Conservation (phyloP, 2,113 vertebrate genomes). For the Aphyosemion australe region DNA sequence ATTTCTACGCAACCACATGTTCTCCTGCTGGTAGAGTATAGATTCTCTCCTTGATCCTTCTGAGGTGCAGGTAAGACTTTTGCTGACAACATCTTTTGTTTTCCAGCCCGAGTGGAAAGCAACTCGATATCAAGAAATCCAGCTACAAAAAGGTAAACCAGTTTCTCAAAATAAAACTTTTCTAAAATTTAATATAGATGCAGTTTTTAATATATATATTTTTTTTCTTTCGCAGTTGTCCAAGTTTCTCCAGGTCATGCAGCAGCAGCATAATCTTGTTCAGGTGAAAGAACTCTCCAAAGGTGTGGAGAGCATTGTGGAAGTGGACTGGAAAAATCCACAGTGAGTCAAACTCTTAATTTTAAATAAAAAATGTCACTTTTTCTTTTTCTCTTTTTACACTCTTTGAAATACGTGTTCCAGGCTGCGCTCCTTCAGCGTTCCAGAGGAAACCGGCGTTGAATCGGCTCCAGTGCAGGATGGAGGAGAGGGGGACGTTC, state of each 20-base stretch:
- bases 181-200: background rate
- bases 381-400: background rate
- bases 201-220: background rate
- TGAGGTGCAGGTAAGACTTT: background rate
- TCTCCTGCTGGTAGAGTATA: conserved; percentile 89
- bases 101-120: conserved; percentile 88
- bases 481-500: conserved; percentile 72
- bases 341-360: conserved; percentile 77
- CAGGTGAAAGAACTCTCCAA: conserved; percentile 92
- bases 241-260: conserved; percentile 91
- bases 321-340: conserved; percentile 91
- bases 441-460: conserved; percentile 75
- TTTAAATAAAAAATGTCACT: background rate
- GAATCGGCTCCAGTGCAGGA: conserved; percentile 65
- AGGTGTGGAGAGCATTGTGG: conserved; percentile 96
- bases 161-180: background rate
- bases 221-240: conserved; percentile 83
- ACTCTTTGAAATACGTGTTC: conserved; percentile 23
- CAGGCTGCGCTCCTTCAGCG: conserved; percentile 86
- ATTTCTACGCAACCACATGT: conserved; percentile 91
- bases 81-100: conserved; percentile 12
- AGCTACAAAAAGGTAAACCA: conserved; percentile 93
- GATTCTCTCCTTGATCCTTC: background rate
- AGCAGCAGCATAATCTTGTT: conserved; percentile 86
- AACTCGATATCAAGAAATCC: conserved; percentile 95